phyloP scores from a whole-genome alignment of 2,888 invertebrate species.

The Tetranychus truncatus region DNA sequence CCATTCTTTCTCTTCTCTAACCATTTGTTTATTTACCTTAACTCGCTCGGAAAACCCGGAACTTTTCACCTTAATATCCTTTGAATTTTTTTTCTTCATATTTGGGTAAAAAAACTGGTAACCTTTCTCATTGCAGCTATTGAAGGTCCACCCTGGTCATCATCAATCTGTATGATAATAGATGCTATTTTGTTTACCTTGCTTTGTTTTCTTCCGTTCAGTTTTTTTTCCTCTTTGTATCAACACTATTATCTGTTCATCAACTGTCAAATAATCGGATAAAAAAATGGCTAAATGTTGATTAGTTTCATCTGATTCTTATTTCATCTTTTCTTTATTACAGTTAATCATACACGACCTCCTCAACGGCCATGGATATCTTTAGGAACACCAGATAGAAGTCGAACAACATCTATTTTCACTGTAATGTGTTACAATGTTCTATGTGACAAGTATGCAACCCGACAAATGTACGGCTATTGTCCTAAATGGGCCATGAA shows the following conservation, averaged over 20 bases:
- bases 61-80: background rate
- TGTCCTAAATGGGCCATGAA: constrained; percentile 96
- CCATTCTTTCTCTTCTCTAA: background rate
- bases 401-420: constrained; percentile 81
- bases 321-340: constrained; percentile 33
- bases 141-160: background rate
- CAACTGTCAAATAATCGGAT: background rate
- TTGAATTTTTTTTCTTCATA: background rate
- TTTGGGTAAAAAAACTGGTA: background rate
- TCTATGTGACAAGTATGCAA: constrained; percentile 95
- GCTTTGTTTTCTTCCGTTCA: background rate
- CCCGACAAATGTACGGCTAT: constrained; percentile 94
- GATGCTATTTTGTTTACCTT: background rate
- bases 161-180: background rate
- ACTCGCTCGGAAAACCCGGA: background rate
- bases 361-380: constrained; percentile 91
- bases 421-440: constrained; percentile 99
- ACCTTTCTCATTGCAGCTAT: background rate
- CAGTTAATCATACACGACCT: constrained; percentile 71
- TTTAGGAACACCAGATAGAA: constrained; percentile 57
- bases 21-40: background rate
- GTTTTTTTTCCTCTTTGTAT: background rate
- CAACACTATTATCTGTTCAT: background rate
- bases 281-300: background rate
- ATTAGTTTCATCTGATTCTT: background rate